phyloP scores from a whole-genome alignment of 2,888 invertebrate genomes.

The Lithodes maja region DNA sequence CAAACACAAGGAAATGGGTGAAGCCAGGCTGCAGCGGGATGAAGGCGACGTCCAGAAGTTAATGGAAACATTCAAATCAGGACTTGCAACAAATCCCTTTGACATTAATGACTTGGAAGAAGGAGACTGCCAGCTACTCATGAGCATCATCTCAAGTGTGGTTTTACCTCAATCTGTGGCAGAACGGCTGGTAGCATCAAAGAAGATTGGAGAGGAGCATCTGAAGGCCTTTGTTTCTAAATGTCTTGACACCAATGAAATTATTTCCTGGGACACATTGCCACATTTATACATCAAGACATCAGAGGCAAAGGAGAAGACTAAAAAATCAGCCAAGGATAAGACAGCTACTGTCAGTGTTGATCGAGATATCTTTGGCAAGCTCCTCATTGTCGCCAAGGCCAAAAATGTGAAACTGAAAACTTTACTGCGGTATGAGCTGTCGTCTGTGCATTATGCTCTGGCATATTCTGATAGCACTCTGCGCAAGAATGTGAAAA shows the following conservation, averaged over 20 bases:
- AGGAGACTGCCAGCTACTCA: too few species aligned
- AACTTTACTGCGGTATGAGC: constrained; percentile 11
- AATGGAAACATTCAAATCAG: too few species aligned
- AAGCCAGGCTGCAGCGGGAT: too few species aligned
- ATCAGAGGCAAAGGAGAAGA: constrained; percentile 6
- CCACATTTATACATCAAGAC: constrained; percentile 11
- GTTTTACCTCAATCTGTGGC: too few species aligned
- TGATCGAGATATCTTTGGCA: constrained; percentile 19
- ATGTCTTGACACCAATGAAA: constrained; percentile 21
- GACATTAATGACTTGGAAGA: too few species aligned
- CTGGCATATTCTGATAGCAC: constrained; percentile 22
- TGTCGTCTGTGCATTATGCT: neutral
- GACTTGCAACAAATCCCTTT: too few species aligned
- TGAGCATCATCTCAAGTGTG: too few species aligned
- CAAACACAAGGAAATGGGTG: too few species aligned
- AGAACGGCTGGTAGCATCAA: too few species aligned
- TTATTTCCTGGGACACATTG: constrained; percentile 10
- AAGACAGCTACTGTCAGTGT: constrained; percentile 5
- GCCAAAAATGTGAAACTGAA: constrained; percentile 2
- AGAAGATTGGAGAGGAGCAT: too few species aligned
- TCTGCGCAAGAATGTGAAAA: constrained; percentile 19
- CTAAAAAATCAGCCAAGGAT: neutral
- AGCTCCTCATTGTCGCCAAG: constrained; percentile 25
- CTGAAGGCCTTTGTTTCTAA: neutral
- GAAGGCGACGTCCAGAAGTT: too few species aligned